phyloP scores from a whole-genome alignment of 2,888 invertebrate species.

The Mesoligia furuncula region DNA sequence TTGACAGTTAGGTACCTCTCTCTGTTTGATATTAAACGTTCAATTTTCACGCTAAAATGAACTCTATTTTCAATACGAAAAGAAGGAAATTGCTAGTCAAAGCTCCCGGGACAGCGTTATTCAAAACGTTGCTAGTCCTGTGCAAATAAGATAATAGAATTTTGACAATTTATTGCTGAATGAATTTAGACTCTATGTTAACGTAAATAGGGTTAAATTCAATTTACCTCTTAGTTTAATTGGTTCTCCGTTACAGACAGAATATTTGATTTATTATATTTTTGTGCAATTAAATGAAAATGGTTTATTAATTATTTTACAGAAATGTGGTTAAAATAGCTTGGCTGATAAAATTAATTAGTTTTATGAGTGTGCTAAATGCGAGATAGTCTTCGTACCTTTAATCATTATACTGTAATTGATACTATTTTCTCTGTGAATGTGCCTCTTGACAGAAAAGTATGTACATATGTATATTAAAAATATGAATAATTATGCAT shows the following conservation, averaged over 20 bases:
- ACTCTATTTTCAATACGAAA: conserved; percentile 23
- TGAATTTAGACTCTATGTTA: conserved; percentile 52
- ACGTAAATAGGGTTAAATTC: conserved; percentile 44
- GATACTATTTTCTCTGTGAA: not conserved
- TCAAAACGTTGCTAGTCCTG: conserved; percentile 71
- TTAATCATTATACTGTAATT: conserved; percentile 8
- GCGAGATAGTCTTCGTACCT: not conserved
- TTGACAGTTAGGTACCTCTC: conserved; percentile 70
- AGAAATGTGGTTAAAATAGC: conserved; percentile 39
- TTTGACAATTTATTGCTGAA: conserved; percentile 61
- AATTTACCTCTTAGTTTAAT: conserved; percentile 39
- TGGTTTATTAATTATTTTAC: conserved; percentile 52
- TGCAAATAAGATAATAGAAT: conserved; percentile 81
- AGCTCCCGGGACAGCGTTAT: conserved; percentile 66
- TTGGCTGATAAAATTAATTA: conserved; percentile 47
- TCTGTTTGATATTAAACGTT: conserved; percentile 69
- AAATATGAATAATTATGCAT: not conserved
- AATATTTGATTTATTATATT: conserved; percentile 62
- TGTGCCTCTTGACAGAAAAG: not conserved
- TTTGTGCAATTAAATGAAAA: conserved; percentile 58
- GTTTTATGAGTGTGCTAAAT: conserved; percentile 35
- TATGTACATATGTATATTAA: not conserved
- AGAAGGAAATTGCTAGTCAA: conserved; percentile 36
- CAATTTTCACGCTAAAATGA: conserved; percentile 32
- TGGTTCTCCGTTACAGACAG: conserved; percentile 48